Percentiles rank a stretch among this genome's conserved stretches.
phyloP scores from a whole-genome alignment of 2,797 vertebrate species.

The Caiman crocodilus region DNA sequence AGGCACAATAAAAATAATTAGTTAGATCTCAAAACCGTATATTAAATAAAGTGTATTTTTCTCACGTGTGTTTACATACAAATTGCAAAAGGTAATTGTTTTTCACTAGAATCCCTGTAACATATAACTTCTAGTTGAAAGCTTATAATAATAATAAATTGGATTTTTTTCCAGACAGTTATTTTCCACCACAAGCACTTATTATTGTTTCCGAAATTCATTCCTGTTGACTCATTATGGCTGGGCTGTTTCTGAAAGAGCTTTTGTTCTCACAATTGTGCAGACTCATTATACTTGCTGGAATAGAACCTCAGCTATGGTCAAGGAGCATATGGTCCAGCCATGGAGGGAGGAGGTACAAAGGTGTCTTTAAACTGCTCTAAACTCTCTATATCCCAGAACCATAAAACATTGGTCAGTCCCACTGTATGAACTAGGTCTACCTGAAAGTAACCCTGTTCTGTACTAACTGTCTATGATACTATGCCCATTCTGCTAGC shows the following conservation, averaged over 20 bases:
- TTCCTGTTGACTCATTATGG: slow-evolving; percentile 29
- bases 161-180: neutral
- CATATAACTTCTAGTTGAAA: neutral
- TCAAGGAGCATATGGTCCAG: neutral
- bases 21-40: neutral
- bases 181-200: slow-evolving; percentile 14
- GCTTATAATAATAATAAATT: neutral
- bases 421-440: neutral
- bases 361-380: neutral
- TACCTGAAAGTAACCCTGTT: slow-evolving; percentile 24
- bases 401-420: neutral
- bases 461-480: neutral
- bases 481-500: slow-evolving; percentile 22
- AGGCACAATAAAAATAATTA: no score
- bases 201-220: slow-evolving; percentile 27
- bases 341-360: neutral
- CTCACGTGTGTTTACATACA: neutral
- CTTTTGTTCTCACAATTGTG: slow-evolving; percentile 50
- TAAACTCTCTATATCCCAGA: neutral
- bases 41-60: neutral
- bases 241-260: slow-evolving; percentile 35
- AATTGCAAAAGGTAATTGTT: neutral
- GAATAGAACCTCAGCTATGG: neutral
- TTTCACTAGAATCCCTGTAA: neutral
- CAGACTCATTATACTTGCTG: slow-evolving; percentile 6